Base-by-base conservation (phyloP, 2,113 vertebrate species). In the Dasyurus viverrinus region DNA sequence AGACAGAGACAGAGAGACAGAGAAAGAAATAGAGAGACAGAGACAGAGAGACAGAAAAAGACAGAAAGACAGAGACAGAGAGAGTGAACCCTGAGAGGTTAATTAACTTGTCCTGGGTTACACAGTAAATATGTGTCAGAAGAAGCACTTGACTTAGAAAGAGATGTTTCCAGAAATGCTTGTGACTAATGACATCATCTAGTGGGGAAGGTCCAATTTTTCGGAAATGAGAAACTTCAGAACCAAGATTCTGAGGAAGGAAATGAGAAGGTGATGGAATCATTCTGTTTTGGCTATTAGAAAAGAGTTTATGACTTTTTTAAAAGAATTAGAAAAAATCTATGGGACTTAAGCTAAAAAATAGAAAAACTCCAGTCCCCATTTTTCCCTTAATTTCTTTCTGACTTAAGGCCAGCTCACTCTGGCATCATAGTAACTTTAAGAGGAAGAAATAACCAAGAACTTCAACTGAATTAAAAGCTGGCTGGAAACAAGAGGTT, bases 1-100 rank as follows among this genome's bases (percentile, higher is more conserved):
- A 52, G 50, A 52, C 8, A 52, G 50, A 52, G 50, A 52, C 3
- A 52, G 8, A 52, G 50, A 52, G 50, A 52, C 8, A 52, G 50
- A 52, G 50, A 52, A 6, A 52, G 9, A 52, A 9, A 52, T 0
- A 52, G 50, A 52, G 50, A 52, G 9, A 52, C 48, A 48, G 50
- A 52, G n/a, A 42, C 0, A 42, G 1, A 76, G 19, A 42, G 6
- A n/a, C 0, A 68, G n/a, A n/a, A 2, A n/a, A 0, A 68, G n/a
- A n/a, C 1, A n/a, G 0, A 68, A 22, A 42, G 6, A 42, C 0
- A 76, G n/a, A 42, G 7, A 42, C 0, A 76, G 19, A 84, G 6
- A 42, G 36, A 76, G 16, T 76, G 16, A 22, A 12, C 16, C 36
- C 19, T 42, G 68, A 76, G 19, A 42, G 68, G 68, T 42, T 42